Conservation (phyloP, 2,113 vertebrate species). For the Eurystomus gularis region DNA sequence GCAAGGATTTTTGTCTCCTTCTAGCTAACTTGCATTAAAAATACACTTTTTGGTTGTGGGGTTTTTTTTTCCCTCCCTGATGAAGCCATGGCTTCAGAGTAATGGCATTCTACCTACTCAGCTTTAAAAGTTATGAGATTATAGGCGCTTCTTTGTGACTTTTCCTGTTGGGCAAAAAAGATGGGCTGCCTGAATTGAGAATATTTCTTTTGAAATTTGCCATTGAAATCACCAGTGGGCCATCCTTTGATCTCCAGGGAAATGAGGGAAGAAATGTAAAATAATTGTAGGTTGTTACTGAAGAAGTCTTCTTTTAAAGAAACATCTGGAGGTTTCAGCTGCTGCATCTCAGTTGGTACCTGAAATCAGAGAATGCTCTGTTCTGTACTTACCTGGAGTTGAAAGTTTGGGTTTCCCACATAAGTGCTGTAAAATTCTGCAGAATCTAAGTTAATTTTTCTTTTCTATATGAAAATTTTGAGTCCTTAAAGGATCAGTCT, state of each 20-base stretch:
- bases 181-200: neutral
- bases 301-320: neutral
- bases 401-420: neutral
- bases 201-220: neutral
- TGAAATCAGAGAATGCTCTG: neutral
- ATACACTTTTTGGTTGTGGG: neutral
- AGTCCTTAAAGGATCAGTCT: constrained; percentile 5
- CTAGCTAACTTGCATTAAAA: neutral
- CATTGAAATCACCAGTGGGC: neutral
- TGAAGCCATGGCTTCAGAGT: neutral
- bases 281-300: neutral
- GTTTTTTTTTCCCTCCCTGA: neutral
- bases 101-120: neutral
- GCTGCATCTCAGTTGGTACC: neutral
- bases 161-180: neutral
- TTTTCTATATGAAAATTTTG: neutral
- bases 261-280: neutral
- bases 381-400: neutral
- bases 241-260: neutral
- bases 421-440: neutral
- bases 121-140: neutral
- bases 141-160: neutral
- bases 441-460: neutral
- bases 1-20: neutral
- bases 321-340: neutral